These are phyloP conservation scores for Harpagifer antarcticus DNA, from an alignment of 2,797 vertebrate species.

Conservation along the genomic window DNA sequence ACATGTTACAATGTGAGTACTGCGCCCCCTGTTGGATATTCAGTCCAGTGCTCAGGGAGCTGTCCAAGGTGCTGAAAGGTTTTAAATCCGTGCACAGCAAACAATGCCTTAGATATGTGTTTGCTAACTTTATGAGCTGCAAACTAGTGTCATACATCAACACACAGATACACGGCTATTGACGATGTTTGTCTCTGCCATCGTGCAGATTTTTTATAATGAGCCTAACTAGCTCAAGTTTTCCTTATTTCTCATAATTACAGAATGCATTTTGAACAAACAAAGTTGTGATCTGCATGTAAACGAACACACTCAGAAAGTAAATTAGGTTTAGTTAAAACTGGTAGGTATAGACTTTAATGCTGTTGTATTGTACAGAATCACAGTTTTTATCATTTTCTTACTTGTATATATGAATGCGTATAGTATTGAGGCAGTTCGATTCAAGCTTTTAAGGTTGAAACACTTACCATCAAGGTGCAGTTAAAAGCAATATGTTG, in stretches of 20 bases:
- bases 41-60: slow-evolving; percentile 2
- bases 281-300: neutral
- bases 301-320: neutral
- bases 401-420: neutral
- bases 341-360: neutral
- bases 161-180: neutral
- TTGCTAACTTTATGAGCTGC: slow-evolving; percentile 14
- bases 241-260: neutral
- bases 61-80: slow-evolving; percentile 78
- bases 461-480: neutral
- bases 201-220: slow-evolving; percentile 17
- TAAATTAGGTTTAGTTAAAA: neutral
- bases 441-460: neutral
- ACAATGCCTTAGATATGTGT: slow-evolving; percentile 1
- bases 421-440: neutral
- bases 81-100: neutral
- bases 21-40: slow-evolving; percentile 71
- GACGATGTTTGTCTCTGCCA: slow-evolving; percentile 7
- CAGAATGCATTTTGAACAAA: neutral
- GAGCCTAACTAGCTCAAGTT: neutral
- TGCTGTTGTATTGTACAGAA: neutral
- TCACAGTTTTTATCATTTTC: neutral
- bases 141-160: slow-evolving; percentile 3
- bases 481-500: neutral
- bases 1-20: slow-evolving; percentile 26